Conservation (phyloP, 2,797 vertebrate genomes). For the Gymnothorax javanicus region DNA sequence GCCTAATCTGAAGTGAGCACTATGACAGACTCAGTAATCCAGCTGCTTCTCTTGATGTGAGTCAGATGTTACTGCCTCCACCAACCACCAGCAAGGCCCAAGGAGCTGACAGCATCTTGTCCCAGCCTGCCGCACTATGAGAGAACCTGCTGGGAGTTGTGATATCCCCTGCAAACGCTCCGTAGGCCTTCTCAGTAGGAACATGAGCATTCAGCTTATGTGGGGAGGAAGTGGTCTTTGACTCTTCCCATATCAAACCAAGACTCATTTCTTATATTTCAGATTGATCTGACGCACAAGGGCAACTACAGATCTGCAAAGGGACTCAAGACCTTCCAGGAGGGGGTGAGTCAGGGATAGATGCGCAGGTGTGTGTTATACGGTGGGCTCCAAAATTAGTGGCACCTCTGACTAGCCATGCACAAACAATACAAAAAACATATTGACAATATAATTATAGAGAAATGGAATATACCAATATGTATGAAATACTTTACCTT, state of each 20-base stretch:
- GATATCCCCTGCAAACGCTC: slow-evolving; percentile 5
- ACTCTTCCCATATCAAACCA: neutral
- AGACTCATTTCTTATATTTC: neutral
- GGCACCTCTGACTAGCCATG: too few species aligned
- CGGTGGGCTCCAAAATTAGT: too few species aligned
- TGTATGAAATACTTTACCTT: too few species aligned
- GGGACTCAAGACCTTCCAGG: neutral
- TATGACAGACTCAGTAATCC: neutral
- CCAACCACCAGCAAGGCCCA: neutral
- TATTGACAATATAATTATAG: too few species aligned
- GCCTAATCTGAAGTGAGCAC: neutral
- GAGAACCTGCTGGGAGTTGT: neutral
- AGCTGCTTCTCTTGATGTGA: slow-evolving; percentile 10
- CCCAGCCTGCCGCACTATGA: neutral
- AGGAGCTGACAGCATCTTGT: neutral
- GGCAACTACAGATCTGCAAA: neutral
- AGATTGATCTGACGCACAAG: neutral
- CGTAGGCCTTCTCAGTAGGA: neutral
- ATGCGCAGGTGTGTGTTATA: too few species aligned
- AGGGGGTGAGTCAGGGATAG: neutral
- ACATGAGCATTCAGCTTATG: neutral
- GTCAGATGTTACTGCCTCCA: slow-evolving; percentile 7
- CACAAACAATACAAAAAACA: too few species aligned
- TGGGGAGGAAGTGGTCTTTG: neutral
- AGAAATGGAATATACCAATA: too few species aligned